Base-by-base conservation (phyloP, 2,113 vertebrate species). In the Sinocyclocheilus anophthalmus region DNA sequence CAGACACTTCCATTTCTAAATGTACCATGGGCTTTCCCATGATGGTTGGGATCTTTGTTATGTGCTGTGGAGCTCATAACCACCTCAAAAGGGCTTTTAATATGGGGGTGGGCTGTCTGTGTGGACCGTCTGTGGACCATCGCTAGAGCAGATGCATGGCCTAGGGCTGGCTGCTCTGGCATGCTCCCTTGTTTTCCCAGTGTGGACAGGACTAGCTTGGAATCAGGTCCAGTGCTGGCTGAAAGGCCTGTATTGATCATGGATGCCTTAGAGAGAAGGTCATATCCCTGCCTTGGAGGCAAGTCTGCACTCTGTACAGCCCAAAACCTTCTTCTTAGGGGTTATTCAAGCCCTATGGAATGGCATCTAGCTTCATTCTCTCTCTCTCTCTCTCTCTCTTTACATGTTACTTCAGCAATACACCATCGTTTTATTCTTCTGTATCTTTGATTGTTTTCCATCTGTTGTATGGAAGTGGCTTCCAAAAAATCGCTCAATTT, bases 241-340 rank as follows among this genome's bases (percentile, higher is more conserved):
- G 83, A 90, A 90, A 88, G 87, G 89, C 79, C 85, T 76, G 89
- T 87, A 87, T 88, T 90, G 89, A 90, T 90, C 89, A 78, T 37
- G 79, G 87, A 84, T 22, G 26, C 78, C 83, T 65, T 33, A 45
- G 83, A 83, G 79, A 84, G 83, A 88, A 90, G 89, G 89, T 88
- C 87, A 87, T 24, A 18, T 57, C 83, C 67, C 33, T 85, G 87
- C 85, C 89, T 85, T 3, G 87, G 33, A 88, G 89, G 87, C 85
- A 85, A 79, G 63, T 61, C 81, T 79, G 82, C 76, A 33, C 73
- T 76, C 57, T 67, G 83, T 70, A 72, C 26, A 61, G 33, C 75
- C 81, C 33, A 70, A 48, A 84, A 80, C 57, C 53, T 79, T 53
- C 59, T 70, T 83, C 87, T 85, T 76, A 87, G 80, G 87, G 85